phyloP scores from a whole-genome alignment of 2,888 invertebrate genomes.

The Neuroscelio doddi region DNA sequence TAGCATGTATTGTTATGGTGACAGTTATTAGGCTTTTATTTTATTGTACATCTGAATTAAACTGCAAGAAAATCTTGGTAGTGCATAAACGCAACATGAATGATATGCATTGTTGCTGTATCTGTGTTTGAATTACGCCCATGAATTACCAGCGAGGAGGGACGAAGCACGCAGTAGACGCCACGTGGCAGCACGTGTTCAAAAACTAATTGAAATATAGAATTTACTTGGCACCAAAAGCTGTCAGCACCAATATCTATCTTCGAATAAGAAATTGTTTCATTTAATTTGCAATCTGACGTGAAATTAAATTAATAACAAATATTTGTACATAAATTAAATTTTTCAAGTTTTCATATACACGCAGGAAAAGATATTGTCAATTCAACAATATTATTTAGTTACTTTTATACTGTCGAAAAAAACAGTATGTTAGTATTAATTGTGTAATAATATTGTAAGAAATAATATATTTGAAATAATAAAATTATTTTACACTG shows the following conservation, averaged over 20 bases:
- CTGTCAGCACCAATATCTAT: conserved; percentile 60
- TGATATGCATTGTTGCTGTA: conserved; percentile 57
- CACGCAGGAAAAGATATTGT: no score
- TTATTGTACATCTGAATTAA: conserved; percentile 48
- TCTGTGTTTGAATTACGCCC: conserved; percentile 64
- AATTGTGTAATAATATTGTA: no score
- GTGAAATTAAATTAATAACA: no score
- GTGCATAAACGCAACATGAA: conserved; percentile 48
- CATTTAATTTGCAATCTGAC: conserved; percentile 1
- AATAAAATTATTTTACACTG: no score
- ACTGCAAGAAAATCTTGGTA: conserved; percentile 33
- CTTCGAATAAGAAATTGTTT: conserved; percentile 21
- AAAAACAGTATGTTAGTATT: no score
- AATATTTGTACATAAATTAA: no score
- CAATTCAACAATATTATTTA: no score
- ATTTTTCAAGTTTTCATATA: no score
- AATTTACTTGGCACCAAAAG: conserved; percentile 66
- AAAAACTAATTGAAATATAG: conserved; percentile 71
- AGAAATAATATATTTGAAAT: no score
- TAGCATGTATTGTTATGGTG: not conserved
- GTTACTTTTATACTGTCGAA: no score
- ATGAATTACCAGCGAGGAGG: conserved; percentile 39
- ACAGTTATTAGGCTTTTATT: conserved; percentile 18
- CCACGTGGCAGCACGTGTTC: conserved; percentile 69
- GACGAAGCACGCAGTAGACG: conserved; percentile 35